These are phyloP conservation scores for Gouania willdenowi DNA, from an alignment of 2,797 vertebrate species.

Conservation along the genomic window DNA sequence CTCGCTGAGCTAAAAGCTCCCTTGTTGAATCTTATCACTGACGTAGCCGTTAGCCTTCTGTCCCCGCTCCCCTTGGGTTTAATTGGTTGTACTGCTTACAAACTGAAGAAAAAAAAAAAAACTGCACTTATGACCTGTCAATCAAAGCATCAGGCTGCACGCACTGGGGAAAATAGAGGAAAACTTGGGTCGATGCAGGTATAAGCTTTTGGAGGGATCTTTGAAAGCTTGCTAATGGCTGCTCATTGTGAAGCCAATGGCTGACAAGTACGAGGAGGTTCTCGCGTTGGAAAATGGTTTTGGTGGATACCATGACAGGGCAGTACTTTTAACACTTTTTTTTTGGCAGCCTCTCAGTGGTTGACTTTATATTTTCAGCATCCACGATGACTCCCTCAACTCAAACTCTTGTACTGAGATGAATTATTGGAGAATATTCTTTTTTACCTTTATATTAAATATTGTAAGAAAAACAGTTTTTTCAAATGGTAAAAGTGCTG, in stretches of 20 bases:
- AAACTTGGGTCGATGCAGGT: neutral
- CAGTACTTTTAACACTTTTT: neutral
- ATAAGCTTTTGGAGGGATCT: slow-evolving; percentile 1
- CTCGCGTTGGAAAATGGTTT: neutral
- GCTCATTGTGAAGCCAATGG: neutral
- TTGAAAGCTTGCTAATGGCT: slow-evolving; percentile 7
- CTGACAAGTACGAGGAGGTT: slow-evolving; percentile 2
- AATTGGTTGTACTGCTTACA: too few relatives aligned
- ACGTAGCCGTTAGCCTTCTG: slow-evolving; percentile 1
- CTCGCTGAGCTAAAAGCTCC: neutral
- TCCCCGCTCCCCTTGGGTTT: neutral
- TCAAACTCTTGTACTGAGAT: too few relatives aligned
- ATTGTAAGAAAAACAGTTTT: too few relatives aligned
- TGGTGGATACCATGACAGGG: slow-evolving; percentile 1
- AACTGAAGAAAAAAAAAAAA: slow-evolving; percentile 2
- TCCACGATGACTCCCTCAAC: too few relatives aligned
- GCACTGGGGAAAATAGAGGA: neutral
- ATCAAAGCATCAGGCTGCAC: slow-evolving; percentile 5
- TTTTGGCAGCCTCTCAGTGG: neutral
- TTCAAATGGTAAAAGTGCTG: too few relatives aligned
- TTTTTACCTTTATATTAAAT: too few relatives aligned
- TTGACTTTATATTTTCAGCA: neutral
- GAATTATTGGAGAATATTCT: too few relatives aligned
- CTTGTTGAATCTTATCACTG: slow-evolving; percentile 8
- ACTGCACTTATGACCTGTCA: slow-evolving; percentile 9